Percentiles rank a stretch among this genome's conserved stretches.
Evolutionary conservation across 1,140 invertebrate genomes (phyloP).

Genomic region (Coptotermes formosanus): DNA sequence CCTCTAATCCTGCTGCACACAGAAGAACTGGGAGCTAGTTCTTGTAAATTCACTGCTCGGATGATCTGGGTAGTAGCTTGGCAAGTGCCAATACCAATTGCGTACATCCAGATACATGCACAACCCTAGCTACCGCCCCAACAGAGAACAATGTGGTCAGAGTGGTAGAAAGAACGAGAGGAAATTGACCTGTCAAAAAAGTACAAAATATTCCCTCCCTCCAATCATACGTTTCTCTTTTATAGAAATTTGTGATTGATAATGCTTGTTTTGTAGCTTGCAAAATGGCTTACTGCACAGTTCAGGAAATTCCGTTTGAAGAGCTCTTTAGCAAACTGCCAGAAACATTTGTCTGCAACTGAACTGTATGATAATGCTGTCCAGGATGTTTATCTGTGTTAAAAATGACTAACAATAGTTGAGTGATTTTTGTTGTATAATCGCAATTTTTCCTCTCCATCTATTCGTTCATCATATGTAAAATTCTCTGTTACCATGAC

Average conservation of each 20-base stretch:
- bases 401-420: neutral
- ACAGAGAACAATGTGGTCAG: neutral
- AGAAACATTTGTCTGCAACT: neutral
- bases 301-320: neutral
- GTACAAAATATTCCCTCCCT: neutral
- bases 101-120: neutral
- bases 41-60: too few species aligned
- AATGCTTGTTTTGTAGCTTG: neutral
- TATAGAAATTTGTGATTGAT: neutral
- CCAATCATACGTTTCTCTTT: neutral
- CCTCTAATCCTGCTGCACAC: neutral
- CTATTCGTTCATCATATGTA: too few species aligned
- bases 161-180: neutral
- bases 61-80: neutral
- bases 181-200: constrained; percentile 9
- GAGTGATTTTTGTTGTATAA: neutral
- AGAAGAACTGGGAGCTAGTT: neutral
- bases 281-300: neutral
- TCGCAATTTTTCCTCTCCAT: too few species aligned
- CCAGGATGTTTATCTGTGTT: neutral
- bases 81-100: neutral
- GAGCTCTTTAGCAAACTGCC: neutral
- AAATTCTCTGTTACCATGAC: too few species aligned
- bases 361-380: neutral
- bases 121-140: neutral